Evolutionary conservation across 2,888 invertebrate genomes (phyloP).

Genomic region (Onthophagus sagittarius): DNA sequence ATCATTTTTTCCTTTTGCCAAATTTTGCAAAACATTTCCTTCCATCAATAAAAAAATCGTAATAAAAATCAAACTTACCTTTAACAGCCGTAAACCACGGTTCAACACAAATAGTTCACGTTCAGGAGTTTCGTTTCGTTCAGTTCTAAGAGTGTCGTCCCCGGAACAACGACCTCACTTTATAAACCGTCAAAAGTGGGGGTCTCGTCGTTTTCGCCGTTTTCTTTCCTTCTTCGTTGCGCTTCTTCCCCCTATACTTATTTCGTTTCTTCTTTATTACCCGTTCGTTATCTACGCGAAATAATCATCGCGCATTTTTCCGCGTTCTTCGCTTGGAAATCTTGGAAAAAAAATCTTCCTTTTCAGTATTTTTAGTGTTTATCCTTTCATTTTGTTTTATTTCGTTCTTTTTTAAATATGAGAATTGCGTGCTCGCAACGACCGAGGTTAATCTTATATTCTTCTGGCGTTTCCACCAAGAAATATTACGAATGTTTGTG

Average conservation of each 20-base stretch:
- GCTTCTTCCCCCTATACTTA: constrained; percentile 13
- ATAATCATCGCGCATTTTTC: background rate
- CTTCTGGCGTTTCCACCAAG: background rate
- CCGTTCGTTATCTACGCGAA: background rate
- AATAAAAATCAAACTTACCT: background rate
- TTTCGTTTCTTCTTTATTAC: constrained; percentile 23
- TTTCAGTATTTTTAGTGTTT: too few relatives aligned
- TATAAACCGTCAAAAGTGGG: constrained; percentile 43
- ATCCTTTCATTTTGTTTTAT: background rate
- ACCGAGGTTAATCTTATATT: background rate
- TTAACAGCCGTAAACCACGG: background rate
- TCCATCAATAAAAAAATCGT: too few relatives aligned
- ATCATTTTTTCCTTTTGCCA: too few relatives aligned
- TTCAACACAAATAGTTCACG: constrained; percentile 23
- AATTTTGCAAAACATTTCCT: too few relatives aligned
- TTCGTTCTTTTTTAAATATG: background rate
- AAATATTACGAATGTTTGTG: background rate
- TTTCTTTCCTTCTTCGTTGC: background rate
- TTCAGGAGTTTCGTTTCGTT: background rate
- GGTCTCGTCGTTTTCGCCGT: constrained; percentile 30
- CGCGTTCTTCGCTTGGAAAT: background rate
- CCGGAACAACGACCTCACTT: constrained; percentile 46
- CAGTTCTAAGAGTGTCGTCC: constrained; percentile 31
- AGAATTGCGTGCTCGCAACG: background rate
- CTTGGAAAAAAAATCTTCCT: too few relatives aligned